These are phyloP conservation scores for Salminus brasiliensis DNA, from an alignment of 2,113 vertebrate genomes.

Conservation along the genomic window DNA sequence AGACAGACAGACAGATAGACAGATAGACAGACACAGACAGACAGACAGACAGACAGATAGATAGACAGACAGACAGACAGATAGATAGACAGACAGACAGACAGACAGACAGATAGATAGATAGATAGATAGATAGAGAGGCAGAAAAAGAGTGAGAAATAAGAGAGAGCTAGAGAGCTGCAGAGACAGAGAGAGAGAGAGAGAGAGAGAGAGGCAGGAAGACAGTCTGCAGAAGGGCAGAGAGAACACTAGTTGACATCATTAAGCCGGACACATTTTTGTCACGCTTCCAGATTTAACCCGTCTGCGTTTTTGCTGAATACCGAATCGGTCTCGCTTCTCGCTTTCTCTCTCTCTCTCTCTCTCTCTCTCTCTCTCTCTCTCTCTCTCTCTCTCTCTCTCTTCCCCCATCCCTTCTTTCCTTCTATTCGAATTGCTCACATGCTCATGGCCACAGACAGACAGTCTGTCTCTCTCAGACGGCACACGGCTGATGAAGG, in stretches of 20 bases:
- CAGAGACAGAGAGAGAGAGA: slow-evolving; percentile 6
- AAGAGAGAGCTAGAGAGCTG: slow-evolving; percentile 6
- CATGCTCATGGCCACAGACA: slow-evolving; percentile 63
- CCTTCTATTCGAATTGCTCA: slow-evolving; percentile 58
- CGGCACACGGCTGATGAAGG: slow-evolving; percentile 58
- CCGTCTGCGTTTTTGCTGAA: slow-evolving; percentile 70
- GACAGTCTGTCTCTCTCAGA: slow-evolving; percentile 45
- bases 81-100: too few species aligned
- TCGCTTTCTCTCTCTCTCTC: too few species aligned
- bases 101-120: too few species aligned
- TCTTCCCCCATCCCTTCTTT: slow-evolving; percentile 18
- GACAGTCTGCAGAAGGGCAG: slow-evolving; percentile 52
- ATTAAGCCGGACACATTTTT: slow-evolving; percentile 77
- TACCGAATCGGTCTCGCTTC: slow-evolving; percentile 58
- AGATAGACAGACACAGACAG: too few species aligned
- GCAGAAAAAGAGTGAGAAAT: neutral
- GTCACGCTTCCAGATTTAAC: slow-evolving; percentile 76
- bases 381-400: slow-evolving; percentile 50
- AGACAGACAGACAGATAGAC: too few species aligned
- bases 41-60: too few species aligned
- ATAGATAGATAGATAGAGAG: too few species aligned
- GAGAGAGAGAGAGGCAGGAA: slow-evolving; percentile 30
- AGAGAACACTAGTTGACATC: slow-evolving; percentile 72
- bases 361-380: too few species aligned
- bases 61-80: too few species aligned